phyloP scores from a whole-genome alignment of 2,797 vertebrate species.

The Petrocephalus sullivani region DNA sequence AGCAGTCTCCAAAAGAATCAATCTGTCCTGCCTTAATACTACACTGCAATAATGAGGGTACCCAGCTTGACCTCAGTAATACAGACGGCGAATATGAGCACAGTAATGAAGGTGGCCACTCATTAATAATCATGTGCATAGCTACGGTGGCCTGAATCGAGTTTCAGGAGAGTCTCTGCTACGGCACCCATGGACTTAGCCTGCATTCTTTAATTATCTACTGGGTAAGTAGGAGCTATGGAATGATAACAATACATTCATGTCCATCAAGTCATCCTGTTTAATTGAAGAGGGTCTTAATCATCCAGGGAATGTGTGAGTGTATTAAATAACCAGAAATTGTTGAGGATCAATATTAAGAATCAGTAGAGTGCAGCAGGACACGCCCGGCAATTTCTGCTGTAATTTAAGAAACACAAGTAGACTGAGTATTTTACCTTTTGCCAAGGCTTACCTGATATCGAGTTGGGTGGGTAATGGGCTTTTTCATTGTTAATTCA shows the following conservation, averaged over 20 bases:
- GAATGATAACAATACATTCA: not conserved
- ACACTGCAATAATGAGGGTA: not conserved
- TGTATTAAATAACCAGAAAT: constrained; percentile 4
- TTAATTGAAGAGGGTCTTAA: not conserved
- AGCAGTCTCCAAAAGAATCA: not conserved
- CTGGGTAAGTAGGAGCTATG: not conserved
- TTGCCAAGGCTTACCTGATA: constrained; percentile 71
- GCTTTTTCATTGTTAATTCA: constrained; percentile 71
- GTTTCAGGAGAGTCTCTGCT: not conserved
- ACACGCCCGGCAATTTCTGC: not conserved
- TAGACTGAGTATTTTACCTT: not conserved
- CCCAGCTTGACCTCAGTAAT: not conserved
- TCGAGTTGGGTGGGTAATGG: constrained; percentile 83
- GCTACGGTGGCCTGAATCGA: not conserved
- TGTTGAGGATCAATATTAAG: not conserved
- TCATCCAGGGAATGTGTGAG: not conserved
- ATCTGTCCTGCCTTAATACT: not conserved
- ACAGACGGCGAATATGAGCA: not conserved
- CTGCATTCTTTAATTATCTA: not conserved
- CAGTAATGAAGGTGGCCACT: not conserved
- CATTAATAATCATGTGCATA: not conserved
- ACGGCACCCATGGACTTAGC: not conserved
- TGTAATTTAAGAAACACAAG: not conserved
- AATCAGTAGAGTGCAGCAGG: not conserved
- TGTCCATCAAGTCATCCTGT: not conserved